Conservation (phyloP, 1,140 invertebrate species). For the Philotrypesis tridentata region DNA sequence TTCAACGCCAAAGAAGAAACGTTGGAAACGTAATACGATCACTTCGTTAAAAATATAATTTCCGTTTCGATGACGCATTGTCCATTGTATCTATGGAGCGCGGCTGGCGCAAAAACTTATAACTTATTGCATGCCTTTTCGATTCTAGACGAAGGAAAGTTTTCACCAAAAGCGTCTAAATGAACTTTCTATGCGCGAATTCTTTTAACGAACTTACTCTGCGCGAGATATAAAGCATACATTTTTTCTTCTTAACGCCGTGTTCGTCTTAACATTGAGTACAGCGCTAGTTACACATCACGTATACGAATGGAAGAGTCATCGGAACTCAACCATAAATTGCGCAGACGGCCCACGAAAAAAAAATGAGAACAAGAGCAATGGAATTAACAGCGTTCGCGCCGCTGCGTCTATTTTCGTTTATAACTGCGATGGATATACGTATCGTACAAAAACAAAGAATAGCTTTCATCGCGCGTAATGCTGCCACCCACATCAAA, state of each 20-base stretch:
- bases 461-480: background rate
- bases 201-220: background rate
- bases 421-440: background rate
- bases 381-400: background rate
- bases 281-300: too few relatives aligned
- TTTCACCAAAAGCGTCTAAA: background rate
- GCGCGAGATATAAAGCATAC: too few relatives aligned
- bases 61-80: background rate
- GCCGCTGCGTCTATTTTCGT: background rate
- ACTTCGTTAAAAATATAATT: background rate
- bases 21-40: background rate
- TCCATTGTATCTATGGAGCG: background rate
- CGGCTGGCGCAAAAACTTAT: background rate
- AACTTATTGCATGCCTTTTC: background rate
- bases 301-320: too few relatives aligned
- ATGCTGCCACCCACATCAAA: background rate
- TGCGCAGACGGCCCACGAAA: background rate
- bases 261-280: too few relatives aligned
- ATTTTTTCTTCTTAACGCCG: too few relatives aligned
- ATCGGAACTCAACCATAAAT: too few relatives aligned
- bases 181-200: conserved; percentile 25
- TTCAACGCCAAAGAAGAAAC: too few relatives aligned
- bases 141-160: background rate
- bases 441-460: background rate
- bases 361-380: background rate